Evolutionary conservation across 2,113 vertebrate genomes (phyloP).

Genomic region (Choloepus hoffmanni): DNA sequence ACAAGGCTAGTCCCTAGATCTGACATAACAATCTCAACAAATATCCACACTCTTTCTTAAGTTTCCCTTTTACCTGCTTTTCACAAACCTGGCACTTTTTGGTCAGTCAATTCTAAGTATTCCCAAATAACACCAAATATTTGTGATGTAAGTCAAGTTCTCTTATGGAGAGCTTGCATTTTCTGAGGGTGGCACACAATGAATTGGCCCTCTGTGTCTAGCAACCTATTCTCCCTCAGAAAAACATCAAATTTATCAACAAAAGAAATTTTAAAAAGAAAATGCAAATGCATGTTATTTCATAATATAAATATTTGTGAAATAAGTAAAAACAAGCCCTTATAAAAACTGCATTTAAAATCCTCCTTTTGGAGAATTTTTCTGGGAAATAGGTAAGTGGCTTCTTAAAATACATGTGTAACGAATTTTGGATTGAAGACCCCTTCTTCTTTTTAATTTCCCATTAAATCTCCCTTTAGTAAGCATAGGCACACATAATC

Average conservation of each 20-base stretch:
- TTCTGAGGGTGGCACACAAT: slow-evolving; percentile 3
- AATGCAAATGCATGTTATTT: neutral
- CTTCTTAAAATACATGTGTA: slow-evolving; percentile 68
- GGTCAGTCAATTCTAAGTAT: neutral
- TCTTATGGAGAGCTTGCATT: slow-evolving; percentile 28
- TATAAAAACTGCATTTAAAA: slow-evolving; percentile 52
- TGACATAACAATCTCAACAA: slow-evolving; percentile 33
- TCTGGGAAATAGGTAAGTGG: slow-evolving; percentile 23
- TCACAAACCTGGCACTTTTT: neutral
- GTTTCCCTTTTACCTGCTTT: neutral
- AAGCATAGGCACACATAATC: slow-evolving; percentile 60
- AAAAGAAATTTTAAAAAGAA: slow-evolving; percentile 58
- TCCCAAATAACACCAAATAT: neutral
- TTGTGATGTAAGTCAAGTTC: slow-evolving; percentile 36
- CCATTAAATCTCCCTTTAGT: slow-evolving; percentile 48
- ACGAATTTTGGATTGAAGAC: slow-evolving; percentile 64
- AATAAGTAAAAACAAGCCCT: slow-evolving; percentile 45
- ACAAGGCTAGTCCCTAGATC: neutral
- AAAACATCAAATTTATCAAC: slow-evolving; percentile 54
- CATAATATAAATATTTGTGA: slow-evolving; percentile 65
- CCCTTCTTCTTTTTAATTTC: slow-evolving; percentile 47
- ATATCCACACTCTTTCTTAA: slow-evolving; percentile 22
- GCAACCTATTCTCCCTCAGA: slow-evolving; percentile 35
- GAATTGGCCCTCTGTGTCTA: neutral
- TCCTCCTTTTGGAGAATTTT: slow-evolving; percentile 39